Percentiles rank a stretch among this genome's conserved stretches.
Evolutionary conservation across 1,140 invertebrate species (phyloP).

Genomic region (Philotrypesis tridentata): DNA sequence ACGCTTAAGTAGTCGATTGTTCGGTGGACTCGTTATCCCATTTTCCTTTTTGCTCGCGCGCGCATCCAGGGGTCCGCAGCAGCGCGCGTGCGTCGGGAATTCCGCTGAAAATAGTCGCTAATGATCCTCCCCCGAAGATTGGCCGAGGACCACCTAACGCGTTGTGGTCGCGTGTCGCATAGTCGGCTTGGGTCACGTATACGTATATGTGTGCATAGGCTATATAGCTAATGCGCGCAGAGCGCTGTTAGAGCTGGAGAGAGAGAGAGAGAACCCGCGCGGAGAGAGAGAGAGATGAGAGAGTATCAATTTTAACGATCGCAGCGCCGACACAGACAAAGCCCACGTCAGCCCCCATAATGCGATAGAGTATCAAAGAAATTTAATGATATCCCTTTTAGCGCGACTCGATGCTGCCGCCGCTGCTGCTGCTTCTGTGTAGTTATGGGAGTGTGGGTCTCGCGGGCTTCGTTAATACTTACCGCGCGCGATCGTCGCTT

Average conservation of each 20-base stretch:
- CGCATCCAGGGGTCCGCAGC: too few relatives aligned
- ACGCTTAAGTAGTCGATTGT: conserved; percentile 14
- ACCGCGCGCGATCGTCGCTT: too few relatives aligned
- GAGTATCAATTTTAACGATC: conserved; percentile 50
- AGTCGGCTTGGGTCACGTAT: conserved; percentile 15
- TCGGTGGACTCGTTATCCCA: conserved; percentile 38
- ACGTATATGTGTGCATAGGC: neutral
- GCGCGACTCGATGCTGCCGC: neutral
- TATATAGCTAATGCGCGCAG: neutral
- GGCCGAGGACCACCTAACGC: conserved; percentile 40
- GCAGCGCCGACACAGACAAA: neutral
- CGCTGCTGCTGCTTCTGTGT: too few relatives aligned
- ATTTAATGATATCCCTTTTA: conserved; percentile 25
- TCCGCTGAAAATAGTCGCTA: conserved; percentile 34
- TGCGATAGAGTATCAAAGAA: conserved; percentile 10
- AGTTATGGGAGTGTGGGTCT: too few relatives aligned
- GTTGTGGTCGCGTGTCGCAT: conserved; percentile 38
- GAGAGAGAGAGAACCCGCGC: too few relatives aligned
- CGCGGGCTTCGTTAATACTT: too few relatives aligned
- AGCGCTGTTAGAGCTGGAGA: neutral
- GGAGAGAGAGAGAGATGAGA: neutral
- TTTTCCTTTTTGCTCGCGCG: conserved; percentile 20
- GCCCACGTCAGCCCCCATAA: neutral
- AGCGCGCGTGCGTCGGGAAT: conserved; percentile 2
- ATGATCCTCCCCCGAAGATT: conserved; percentile 27